These are phyloP conservation scores for Aldrovandia affinis DNA, from an alignment of 2,797 vertebrate genomes.

Conservation along the genomic window DNA sequence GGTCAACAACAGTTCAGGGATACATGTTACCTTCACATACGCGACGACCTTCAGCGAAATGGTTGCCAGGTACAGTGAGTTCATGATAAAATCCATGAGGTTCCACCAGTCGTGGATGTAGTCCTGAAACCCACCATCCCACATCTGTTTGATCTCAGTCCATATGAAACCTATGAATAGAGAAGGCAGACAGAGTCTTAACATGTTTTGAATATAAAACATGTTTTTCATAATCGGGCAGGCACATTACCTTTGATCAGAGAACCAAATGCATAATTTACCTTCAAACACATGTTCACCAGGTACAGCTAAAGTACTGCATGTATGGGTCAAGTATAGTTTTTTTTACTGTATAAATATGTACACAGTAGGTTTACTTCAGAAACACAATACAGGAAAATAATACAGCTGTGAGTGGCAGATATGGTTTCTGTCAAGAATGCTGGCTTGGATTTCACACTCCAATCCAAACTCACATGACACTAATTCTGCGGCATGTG, in stretches of 20 bases:
- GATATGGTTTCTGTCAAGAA: not conserved
- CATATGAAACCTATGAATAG: constrained; percentile 90
- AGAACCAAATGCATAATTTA: not conserved
- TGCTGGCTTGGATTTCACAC: not conserved
- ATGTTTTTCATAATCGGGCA: not conserved
- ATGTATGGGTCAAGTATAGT: not conserved
- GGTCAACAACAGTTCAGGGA: not conserved
- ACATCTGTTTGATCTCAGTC: constrained; percentile 99
- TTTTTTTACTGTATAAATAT: not conserved
- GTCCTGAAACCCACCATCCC: constrained; percentile 94
- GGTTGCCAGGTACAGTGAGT: constrained; percentile 93
- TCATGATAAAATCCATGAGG: constrained; percentile 99
- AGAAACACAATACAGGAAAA: not conserved
- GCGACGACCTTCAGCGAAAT: constrained; percentile 96
- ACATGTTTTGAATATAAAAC: not conserved
- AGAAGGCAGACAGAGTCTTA: not conserved
- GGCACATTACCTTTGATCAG: not conserved
- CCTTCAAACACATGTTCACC: not conserved
- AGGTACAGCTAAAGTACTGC: not conserved
- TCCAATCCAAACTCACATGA: not conserved
- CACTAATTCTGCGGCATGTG: not conserved
- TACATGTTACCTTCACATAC: constrained; percentile 82
- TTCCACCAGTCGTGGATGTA: constrained; percentile 99
- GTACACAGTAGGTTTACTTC: not conserved
- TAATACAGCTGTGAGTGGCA: not conserved